Evolutionary conservation across 1,140 invertebrate genomes (phyloP), one percentile per base, ranked within the genome.

Genomic region (Eurosta solidaginis): DNA sequence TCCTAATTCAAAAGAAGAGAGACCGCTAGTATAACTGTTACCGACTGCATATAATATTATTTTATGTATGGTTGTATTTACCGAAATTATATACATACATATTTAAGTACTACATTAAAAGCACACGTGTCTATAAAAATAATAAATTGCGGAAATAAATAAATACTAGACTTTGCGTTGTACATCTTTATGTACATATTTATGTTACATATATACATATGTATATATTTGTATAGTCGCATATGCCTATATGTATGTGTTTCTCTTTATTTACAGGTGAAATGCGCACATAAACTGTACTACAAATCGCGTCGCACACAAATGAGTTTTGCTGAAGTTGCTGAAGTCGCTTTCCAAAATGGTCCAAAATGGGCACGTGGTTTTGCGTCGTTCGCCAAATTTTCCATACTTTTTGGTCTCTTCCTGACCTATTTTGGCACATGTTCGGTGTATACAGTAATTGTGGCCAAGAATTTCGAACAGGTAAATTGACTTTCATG

Each of bases 391-490:
- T 81, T 90, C 2, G 91, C 92, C 77, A 94, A 92, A 91, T 93
- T 90, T 78, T 89, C 91, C 33, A 91, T 93, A 47, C 81, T 91
- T 40, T 88, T 91, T 49, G 90, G 91, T 75, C 86, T 93, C n/a
- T 95, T 96, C 80, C 82, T 92, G n/a, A 94, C 94, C 1, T 96
- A 96, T 85, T 95, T 93, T 81, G 92, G 93, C 25, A 95, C 94
- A 20, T 95, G 94, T 90, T 94, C 93, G 63, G 94, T 94, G 2
- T 96, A 96, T 81, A 92, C 93, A 1, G 94, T 95, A 0, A 94
- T 96, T 79, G 91, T 95, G 47, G 94, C 93, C 0, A 90, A 90
- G 76, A 95, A 95, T 81, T 93, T 95, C 78, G 83, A 91, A 78
- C 91, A 93, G 85, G 79, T 80, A 77, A 49, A 10, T 59, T 17